Evolutionary conservation across 2,797 vertebrate species (phyloP).

Genomic region (Urosaurus nigricauda): DNA sequence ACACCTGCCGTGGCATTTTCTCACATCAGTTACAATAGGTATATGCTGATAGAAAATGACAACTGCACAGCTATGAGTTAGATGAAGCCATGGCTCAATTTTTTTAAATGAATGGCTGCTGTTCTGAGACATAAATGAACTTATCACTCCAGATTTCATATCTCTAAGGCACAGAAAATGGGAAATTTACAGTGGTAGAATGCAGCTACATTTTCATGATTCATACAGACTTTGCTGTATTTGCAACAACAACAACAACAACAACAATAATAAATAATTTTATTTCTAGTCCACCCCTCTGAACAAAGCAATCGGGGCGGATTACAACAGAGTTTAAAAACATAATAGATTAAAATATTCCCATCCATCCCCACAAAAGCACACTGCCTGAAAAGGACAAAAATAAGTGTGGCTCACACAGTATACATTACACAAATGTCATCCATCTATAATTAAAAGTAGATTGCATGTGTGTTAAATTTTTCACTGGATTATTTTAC

Average conservation of each 20-base stretch:
- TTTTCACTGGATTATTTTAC: background rate
- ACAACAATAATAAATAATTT: no score
- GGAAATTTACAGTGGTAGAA: constrained; percentile 11
- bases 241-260: no score
- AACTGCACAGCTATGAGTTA: constrained; percentile 20
- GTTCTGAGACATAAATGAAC: constrained; percentile 19
- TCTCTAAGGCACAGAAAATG: constrained; percentile 16
- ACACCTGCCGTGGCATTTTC: background rate
- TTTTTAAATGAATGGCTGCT: constrained; percentile 21
- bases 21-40: background rate
- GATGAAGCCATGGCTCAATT: constrained; percentile 32
- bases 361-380: no score
- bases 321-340: no score
- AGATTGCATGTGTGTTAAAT: background rate
- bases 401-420: constrained; percentile 22
- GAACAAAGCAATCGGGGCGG: no score
- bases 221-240: background rate
- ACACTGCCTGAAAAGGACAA: constrained; percentile 10
- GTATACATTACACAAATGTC: constrained; percentile 4
- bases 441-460: background rate
- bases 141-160: constrained; percentile 15
- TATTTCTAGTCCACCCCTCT: no score
- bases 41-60: background rate
- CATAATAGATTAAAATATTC: no score
- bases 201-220: background rate